These are phyloP conservation scores for Ectemnius cavifrons DNA, from an alignment of 2,888 invertebrate genomes.

Conservation along the genomic window DNA sequence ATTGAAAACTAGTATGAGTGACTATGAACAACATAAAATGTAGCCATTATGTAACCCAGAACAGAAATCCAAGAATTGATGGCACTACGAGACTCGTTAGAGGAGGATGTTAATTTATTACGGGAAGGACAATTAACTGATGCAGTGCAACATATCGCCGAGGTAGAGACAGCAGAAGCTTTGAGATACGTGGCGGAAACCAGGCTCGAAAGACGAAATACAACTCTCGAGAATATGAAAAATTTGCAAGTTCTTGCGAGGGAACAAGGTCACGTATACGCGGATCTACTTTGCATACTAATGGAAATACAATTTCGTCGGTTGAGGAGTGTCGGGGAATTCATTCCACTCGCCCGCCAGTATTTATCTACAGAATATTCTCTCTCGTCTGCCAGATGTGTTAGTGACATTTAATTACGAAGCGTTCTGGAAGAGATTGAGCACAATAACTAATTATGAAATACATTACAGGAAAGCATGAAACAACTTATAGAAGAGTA, in stretches of 20 bases:
- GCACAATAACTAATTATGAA: neutral
- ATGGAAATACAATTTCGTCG: slow-evolving; percentile 69
- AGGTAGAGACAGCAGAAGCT: slow-evolving; percentile 63
- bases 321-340: slow-evolving; percentile 67
- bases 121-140: slow-evolving; percentile 63
- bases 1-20: neutral
- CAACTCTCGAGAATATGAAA: slow-evolving; percentile 63
- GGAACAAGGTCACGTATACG: slow-evolving; percentile 70
- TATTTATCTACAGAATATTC: slow-evolving; percentile 70
- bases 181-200: slow-evolving; percentile 64
- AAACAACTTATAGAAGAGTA: slow-evolving; percentile 66
- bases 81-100: slow-evolving; percentile 65
- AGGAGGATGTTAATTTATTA: slow-evolving; percentile 66
- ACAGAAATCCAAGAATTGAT: slow-evolving; percentile 65
- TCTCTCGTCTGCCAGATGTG: slow-evolving; percentile 67
- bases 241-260: slow-evolving; percentile 61
- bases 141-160: slow-evolving; percentile 60
- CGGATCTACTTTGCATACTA: slow-evolving; percentile 70
- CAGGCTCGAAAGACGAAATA: slow-evolving; percentile 59
- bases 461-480: slow-evolving; percentile 67
- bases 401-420: slow-evolving; percentile 54
- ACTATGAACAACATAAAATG: slow-evolving; percentile 14
- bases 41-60: slow-evolving; percentile 52
- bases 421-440: neutral
- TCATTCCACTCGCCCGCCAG: slow-evolving; percentile 68